These are phyloP conservation scores for Heliconius congener DNA, from an alignment of 1,140 invertebrate genomes.

Conservation along the genomic window DNA sequence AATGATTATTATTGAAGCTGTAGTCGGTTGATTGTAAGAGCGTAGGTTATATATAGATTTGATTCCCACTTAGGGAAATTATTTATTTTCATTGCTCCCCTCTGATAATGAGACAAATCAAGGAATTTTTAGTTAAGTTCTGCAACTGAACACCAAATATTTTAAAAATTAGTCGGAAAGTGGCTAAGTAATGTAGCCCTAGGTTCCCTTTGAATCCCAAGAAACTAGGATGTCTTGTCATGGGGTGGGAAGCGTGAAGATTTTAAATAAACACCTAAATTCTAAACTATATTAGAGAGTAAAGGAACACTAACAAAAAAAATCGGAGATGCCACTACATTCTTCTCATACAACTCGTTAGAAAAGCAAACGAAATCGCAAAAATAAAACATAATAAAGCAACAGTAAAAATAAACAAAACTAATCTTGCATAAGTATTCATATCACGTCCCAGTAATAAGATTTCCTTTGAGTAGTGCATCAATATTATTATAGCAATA, in stretches of 20 bases:
- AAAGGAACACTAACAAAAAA: not conserved
- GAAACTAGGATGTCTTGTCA: too few species aligned
- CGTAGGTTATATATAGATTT: not conserved
- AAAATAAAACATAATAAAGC: not conserved
- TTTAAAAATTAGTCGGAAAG: not conserved
- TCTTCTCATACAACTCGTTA: too few species aligned
- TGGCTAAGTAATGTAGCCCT: not conserved
- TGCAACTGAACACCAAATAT: not conserved
- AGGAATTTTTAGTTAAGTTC: not conserved
- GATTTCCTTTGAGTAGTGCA: slow-evolving; percentile 12
- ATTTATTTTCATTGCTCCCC: not conserved
- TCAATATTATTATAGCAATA: slow-evolving; percentile 13
- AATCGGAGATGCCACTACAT: not conserved
- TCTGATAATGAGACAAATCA: not conserved
- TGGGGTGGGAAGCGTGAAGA: too few species aligned
- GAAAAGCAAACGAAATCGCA: not conserved
- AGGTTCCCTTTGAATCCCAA: not conserved
- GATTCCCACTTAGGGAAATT: not conserved
- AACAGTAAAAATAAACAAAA: not conserved
- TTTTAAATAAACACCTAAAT: too few species aligned
- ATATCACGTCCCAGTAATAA: slow-evolving; percentile 1
- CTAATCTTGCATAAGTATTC: not conserved
- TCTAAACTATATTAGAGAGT: not conserved
- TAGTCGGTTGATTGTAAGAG: too few species aligned
- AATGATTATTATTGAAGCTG: not conserved